A percentile compares a stretch with the other conserved stretches of the same genome.
Evolutionary conservation across 2,797 vertebrate genomes (phyloP).

Genomic region (Paramormyrops hopkinsi): DNA sequence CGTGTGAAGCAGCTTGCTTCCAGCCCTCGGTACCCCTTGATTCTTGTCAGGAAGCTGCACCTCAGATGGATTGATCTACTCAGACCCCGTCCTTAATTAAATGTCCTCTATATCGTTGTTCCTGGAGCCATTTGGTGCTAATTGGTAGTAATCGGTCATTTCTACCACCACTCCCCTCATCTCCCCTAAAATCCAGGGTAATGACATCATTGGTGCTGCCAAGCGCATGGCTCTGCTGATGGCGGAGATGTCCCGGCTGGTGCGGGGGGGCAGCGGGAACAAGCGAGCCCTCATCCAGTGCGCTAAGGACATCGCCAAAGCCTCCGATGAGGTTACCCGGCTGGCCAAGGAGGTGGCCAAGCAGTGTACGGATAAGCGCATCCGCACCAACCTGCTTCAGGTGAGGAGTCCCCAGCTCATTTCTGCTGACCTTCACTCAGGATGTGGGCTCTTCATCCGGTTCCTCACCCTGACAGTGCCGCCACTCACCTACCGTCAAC

Average conservation of each 20-base stretch:
- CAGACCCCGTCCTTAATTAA: neutral
- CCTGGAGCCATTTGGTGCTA: neutral
- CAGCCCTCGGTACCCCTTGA: neutral
- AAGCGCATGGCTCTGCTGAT: constrained; percentile 97
- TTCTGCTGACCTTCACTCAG: neutral
- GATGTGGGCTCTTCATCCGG: neutral
- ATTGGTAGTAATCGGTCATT: neutral
- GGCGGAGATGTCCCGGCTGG: constrained; percentile 98
- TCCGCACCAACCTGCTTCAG: constrained; percentile 95
- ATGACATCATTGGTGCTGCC: constrained; percentile 95
- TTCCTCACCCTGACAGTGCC: neutral
- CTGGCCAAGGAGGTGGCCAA: constrained; percentile 97
- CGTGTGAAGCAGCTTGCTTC: neutral
- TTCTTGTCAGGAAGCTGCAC: neutral
- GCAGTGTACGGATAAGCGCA: constrained; percentile 97
- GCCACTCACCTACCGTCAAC: neutral
- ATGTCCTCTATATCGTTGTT: neutral
- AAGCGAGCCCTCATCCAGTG: constrained; percentile 96
- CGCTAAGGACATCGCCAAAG: constrained; percentile 98
- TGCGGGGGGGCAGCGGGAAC: constrained; percentile 90
- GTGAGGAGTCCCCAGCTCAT: constrained; percentile 47
- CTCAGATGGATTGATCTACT: neutral
- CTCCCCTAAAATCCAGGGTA: constrained; percentile 67
- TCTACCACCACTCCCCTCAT: neutral
- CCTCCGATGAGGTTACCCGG: constrained; percentile 91